Percentiles rank a stretch among this genome's conserved stretches.
These are phyloP conservation scores for Hyposoter dolosus DNA, from an alignment of 2,888 invertebrate species.

Conservation along the genomic window DNA sequence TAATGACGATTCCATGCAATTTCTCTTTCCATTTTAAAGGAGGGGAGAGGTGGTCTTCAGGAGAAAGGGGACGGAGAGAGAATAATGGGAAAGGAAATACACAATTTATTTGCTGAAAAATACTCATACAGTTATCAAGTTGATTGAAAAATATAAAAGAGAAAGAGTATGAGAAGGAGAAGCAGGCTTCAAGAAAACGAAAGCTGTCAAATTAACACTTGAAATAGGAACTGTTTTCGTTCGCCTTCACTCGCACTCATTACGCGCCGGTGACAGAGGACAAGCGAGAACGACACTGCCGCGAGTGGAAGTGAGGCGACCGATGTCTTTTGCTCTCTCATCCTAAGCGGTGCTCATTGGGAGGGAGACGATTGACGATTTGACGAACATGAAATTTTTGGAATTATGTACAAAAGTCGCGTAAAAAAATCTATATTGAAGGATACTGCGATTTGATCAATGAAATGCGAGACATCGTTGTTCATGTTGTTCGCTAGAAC, in stretches of 20 bases:
- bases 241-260: conserved; percentile 9
- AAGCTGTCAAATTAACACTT: background rate
- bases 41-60: background rate
- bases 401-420: background rate
- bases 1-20: background rate
- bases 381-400: background rate
- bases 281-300: conserved; percentile 6
- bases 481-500: too few relatives aligned
- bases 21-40: background rate
- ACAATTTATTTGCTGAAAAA: background rate
- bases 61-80: background rate
- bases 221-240: conserved; percentile 14
- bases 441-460: too few relatives aligned
- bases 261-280: background rate
- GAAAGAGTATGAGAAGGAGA: background rate
- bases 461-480: too few relatives aligned
- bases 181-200: background rate
- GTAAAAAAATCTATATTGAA: too few relatives aligned
- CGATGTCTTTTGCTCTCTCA: conserved; percentile 19
- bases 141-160: background rate
- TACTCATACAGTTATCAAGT: background rate
- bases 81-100: background rate
- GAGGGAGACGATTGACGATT: background rate
- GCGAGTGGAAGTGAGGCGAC: conserved; percentile 8
- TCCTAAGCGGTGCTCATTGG: conserved; percentile 12